These are phyloP conservation scores for Lasioglossum villosulum DNA, from an alignment of 2,888 invertebrate species.

Conservation along the genomic window DNA sequence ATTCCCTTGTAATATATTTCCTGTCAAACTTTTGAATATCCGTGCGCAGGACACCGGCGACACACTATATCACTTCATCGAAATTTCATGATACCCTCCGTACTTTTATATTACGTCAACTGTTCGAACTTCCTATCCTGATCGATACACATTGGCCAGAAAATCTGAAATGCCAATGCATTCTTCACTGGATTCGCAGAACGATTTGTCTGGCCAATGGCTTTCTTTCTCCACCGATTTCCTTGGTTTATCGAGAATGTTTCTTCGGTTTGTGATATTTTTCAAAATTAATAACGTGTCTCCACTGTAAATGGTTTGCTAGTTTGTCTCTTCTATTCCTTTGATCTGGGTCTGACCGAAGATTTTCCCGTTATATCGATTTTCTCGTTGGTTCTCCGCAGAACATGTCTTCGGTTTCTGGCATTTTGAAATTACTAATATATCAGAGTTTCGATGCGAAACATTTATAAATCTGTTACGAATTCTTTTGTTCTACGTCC, in stretches of 20 bases:
- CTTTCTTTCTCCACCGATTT: neutral
- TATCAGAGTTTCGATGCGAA: neutral
- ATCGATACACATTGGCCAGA: neutral
- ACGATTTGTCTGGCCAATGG: neutral
- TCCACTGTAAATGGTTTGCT: neutral
- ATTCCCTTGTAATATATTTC: neutral
- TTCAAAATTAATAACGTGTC: neutral
- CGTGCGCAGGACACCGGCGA: neutral
- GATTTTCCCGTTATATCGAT: neutral
- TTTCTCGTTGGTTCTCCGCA: neutral
- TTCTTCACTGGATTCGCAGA: neutral
- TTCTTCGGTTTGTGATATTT: neutral
- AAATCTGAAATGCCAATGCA: neutral
- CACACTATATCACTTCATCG: neutral
- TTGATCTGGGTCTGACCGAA: neutral
- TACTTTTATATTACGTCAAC: neutral
- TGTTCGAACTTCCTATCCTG: slow-evolving; percentile 5
- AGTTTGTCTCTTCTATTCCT: neutral
- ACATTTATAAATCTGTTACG: neutral
- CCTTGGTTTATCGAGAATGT: neutral
- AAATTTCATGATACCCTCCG: neutral
- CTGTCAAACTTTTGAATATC: slow-evolving; percentile 2
- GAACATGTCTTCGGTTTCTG: neutral
- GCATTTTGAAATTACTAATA: neutral
- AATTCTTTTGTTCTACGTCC: neutral